Evolutionary conservation across 2,113 vertebrate genomes (phyloP), one percentile per base, ranked within the genome.

Genomic region (Otus sunia): DNA sequence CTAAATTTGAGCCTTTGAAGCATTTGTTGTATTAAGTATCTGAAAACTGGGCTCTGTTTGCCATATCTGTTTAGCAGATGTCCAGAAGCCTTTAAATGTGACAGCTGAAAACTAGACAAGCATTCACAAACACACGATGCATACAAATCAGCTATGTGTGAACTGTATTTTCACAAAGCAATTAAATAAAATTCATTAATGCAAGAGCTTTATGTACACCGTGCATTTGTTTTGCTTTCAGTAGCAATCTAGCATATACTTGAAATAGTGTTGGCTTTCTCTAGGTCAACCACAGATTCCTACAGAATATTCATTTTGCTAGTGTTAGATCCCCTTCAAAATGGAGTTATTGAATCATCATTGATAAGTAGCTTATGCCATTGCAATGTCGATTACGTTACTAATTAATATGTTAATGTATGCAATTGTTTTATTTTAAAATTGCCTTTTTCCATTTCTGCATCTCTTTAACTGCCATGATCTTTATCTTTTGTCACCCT

Each of bases 31-130:
- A 41, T 39, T 67, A 29, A 52, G 20, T 59, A 34, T 77, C n/a
- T 87, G 25, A 91, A 83, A 92, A 81, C 59, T 34, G 23, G 20
- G 22, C 26, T 91, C 30, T 66, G 3, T 87, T 95, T 96, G 50
- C 53, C 41, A 6, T 75, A 79, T 43, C 43, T n/a, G 36, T 91
- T 96, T 92, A 94, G 58, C 80, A 92, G 64, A 56, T 91, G 58
- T 87, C 95, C 77, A 75, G 49, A 85, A 94, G 37, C 62, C 47
- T 89, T 93, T 84, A 89, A 91, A 64, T 27, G 22, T 84, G 91
- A 73, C 83, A 89, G 73, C 60, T 96, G 91, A 91, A 92, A 92
- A 92, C 64, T 34, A 64, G 68, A 64, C 52, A 84, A 94, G 77
- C 47, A 10, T 91, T 91, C 36, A 75, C 3, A 81, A 86, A 55